Conservation (phyloP, 2,113 vertebrate species). For the Cavia aperea region DNA sequence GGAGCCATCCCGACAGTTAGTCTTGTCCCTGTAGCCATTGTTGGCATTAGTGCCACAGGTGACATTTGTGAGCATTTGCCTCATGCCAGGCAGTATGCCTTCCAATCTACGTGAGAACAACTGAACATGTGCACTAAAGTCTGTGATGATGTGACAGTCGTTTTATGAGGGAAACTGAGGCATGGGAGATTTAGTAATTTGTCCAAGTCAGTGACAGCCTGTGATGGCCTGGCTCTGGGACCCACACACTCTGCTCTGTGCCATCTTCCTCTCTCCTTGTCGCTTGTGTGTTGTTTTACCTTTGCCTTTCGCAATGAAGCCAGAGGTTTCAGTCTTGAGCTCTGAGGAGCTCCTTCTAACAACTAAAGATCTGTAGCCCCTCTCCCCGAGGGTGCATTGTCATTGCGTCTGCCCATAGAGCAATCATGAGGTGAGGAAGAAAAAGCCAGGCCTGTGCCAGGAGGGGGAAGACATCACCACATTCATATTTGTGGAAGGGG, state of each 20-base stretch:
- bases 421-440: background rate
- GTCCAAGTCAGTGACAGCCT: too few species aligned
- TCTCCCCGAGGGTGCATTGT: fast-evolving
- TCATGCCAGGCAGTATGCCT: fast-evolving
- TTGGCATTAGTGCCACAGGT: background rate
- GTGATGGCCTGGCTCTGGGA: background rate
- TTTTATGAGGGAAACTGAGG: background rate
- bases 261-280: background rate
- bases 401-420: background rate
- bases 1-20: background rate
- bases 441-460: background rate
- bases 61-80: background rate
- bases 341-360: background rate
- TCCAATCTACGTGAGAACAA: background rate
- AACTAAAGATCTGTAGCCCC: background rate
- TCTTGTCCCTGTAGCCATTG: fast-evolving
- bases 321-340: background rate
- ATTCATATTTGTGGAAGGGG: fast-evolving
- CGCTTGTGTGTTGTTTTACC: background rate
- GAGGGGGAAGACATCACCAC: background rate
- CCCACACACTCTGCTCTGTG: background rate
- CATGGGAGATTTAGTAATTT: background rate
- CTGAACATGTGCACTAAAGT: background rate
- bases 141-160: background rate
- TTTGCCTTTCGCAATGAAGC: background rate